These are phyloP conservation scores for Nematopogon swammerdamellus DNA, from an alignment of 2,888 invertebrate species.

Conservation along the genomic window DNA sequence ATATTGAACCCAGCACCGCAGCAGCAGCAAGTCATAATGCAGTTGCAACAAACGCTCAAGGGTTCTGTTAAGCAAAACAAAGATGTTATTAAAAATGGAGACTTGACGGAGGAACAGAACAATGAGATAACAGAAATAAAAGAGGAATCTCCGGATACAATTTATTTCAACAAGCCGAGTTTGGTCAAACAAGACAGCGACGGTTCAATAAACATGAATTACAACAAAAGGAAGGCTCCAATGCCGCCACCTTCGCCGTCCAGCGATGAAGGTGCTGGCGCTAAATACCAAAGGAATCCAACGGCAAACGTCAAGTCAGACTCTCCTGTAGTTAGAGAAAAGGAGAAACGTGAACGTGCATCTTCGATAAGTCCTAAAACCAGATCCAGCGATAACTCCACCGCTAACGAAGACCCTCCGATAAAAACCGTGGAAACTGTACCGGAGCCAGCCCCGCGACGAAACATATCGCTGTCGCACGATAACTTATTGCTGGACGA, in stretches of 20 bases:
- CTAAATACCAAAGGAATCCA: constrained; percentile 60
- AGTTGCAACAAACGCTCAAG: constrained; percentile 47
- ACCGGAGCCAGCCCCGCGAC: constrained; percentile 67
- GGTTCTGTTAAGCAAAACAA: not conserved
- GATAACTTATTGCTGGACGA: constrained; percentile 63
- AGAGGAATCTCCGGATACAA: constrained; percentile 36
- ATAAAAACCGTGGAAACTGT: constrained; percentile 22
- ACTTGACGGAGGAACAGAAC: constrained; percentile 31
- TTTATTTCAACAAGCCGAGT: constrained; percentile 46
- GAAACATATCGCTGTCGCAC: constrained; percentile 70
- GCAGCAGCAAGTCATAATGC: constrained; percentile 51
- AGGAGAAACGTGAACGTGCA: constrained; percentile 72
- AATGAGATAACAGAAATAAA: constrained; percentile 35
- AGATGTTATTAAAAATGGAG: constrained; percentile 1
- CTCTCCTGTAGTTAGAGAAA: constrained; percentile 68
- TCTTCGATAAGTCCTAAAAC: constrained; percentile 30
- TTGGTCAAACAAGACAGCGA: constrained; percentile 57
- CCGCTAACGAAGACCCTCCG: constrained; percentile 25
- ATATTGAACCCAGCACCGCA: constrained; percentile 22
- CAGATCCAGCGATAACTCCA: constrained; percentile 21
- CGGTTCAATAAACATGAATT: constrained; percentile 38
- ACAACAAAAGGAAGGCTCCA: constrained; percentile 74
- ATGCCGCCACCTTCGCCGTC: constrained; percentile 62
- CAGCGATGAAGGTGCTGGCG: constrained; percentile 44
- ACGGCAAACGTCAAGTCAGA: constrained; percentile 55